Percentiles rank a stretch among this genome's conserved stretches.
phyloP scores from a whole-genome alignment of 1,140 invertebrate species.

The Pseudomyrmex flavicornis region DNA sequence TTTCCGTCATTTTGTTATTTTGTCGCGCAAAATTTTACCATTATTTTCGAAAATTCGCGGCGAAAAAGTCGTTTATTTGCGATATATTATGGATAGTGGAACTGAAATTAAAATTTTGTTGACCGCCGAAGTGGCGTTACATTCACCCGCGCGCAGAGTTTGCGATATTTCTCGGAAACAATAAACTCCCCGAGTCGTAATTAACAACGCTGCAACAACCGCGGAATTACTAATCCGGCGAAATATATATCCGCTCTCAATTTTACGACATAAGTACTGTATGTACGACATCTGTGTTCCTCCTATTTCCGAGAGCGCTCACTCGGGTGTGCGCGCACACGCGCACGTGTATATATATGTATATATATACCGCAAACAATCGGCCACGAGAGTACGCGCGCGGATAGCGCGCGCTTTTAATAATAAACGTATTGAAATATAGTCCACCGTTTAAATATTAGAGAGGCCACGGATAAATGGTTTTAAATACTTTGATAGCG shows the following conservation, averaged over 20 bases:
- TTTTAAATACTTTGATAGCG: not conserved
- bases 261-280: conserved; percentile 46
- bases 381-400: not conserved
- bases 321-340: no score
- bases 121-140: conserved; percentile 10
- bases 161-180: conserved; percentile 21
- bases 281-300: conserved; percentile 22
- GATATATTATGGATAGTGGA: not conserved
- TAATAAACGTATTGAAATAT: not conserved
- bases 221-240: conserved; percentile 41
- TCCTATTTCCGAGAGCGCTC: not conserved
- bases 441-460: not conserved
- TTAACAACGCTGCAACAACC: conserved; percentile 34
- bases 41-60: not conserved
- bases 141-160: not conserved
- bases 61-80: not conserved
- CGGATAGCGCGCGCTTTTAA: not conserved
- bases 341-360: not conserved
- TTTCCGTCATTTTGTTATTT: no score
- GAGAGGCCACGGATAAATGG: not conserved
- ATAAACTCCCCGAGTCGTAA: conserved; percentile 46
- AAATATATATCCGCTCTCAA: conserved; percentile 19
- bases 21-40: no score
- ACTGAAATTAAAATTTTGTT: conserved; percentile 26
- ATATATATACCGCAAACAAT: not conserved